Conservation (phyloP, 2,888 invertebrate genomes). For the Cosmia pyralina region DNA sequence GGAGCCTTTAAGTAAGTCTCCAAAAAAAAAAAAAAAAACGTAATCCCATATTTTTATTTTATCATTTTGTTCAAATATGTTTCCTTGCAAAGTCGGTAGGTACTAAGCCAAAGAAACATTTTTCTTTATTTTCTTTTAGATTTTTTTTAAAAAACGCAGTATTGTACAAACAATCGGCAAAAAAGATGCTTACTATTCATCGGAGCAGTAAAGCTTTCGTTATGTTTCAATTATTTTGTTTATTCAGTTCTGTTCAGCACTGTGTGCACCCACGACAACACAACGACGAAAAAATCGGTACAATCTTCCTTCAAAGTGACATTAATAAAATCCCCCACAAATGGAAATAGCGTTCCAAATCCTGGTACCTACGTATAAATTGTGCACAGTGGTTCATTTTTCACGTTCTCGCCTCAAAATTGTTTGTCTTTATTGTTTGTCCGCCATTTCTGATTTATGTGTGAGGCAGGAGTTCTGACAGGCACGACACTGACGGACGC, state of each 20-base stretch:
- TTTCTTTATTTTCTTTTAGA: not conserved
- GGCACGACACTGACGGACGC: conserved; percentile 66
- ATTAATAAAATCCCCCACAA: conserved; percentile 37
- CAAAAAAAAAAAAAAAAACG: not conserved
- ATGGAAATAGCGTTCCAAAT: conserved; percentile 45
- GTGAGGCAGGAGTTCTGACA: conserved; percentile 60
- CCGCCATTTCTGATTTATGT: conserved; percentile 67
- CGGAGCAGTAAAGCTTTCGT: not conserved
- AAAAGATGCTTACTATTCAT: not conserved
- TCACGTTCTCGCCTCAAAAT: conserved; percentile 58
- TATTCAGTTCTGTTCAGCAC: not conserved
- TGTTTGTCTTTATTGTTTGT: conserved; percentile 65
- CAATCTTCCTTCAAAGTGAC: conserved; percentile 23
- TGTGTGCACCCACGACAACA: not conserved
- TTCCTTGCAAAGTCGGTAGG: not conserved
- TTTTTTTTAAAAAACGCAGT: not conserved
- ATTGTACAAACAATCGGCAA: not conserved
- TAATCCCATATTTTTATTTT: not conserved
- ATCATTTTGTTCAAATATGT: not conserved
- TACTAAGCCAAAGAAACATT: not conserved
- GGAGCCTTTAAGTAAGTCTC: not conserved
- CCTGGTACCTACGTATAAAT: conserved; percentile 59
- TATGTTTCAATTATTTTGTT: not conserved
- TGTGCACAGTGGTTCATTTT: conserved; percentile 59
- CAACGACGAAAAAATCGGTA: not conserved